Base-by-base conservation (phyloP, 2,797 vertebrate species). In the Lithobates sylvaticus region DNA sequence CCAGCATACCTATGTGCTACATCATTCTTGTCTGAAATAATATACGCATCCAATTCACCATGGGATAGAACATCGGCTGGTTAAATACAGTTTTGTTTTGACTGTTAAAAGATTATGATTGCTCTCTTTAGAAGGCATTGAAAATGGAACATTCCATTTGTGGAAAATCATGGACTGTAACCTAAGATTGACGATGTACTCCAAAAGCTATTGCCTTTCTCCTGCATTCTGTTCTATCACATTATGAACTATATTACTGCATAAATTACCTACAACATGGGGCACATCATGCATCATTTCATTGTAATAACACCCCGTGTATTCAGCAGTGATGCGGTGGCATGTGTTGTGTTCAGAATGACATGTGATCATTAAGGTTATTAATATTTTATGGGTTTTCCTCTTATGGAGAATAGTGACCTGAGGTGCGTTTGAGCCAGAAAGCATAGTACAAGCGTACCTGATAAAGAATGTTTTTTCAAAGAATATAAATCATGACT, bases 91-190 rank as follows among this genome's bases (percentile, higher is more conserved):
- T 34, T 72, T 44, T 75, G 69, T 42, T 44, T 44, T 72, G 61
- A 74, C 69, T 78, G 27, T 39, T 80, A 58, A 12, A 67, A 54
- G 27, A 75, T 21, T 68, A 12, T 76, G 64, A 64, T 80, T 27
- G 68, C 68, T 76, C 29, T 86, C 70, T 71, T 74, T 74, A 79
- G 64, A 34, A 70, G 80, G 71, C 54, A 32, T 42, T 58, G 78
- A 73, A 21, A 86, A 81, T 32, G 13, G 78, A 76, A 81, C 61
- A 76, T 81, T 81, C 78, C 78, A 81, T 42, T 81, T 86, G 78
- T 75, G 58, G 44, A 61, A 86, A 86, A 68, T 86, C 84, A 80
- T 70, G 69, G 50, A 58, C 34, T 65, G 78, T 72, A 75, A 74
- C 61, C 27, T 80, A 58, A 75, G 70, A 69, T 69, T 76, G 78